These are phyloP conservation scores for Drosophila persimilis DNA, from an alignment of 1,140 invertebrate species.

Conservation along the genomic window DNA sequence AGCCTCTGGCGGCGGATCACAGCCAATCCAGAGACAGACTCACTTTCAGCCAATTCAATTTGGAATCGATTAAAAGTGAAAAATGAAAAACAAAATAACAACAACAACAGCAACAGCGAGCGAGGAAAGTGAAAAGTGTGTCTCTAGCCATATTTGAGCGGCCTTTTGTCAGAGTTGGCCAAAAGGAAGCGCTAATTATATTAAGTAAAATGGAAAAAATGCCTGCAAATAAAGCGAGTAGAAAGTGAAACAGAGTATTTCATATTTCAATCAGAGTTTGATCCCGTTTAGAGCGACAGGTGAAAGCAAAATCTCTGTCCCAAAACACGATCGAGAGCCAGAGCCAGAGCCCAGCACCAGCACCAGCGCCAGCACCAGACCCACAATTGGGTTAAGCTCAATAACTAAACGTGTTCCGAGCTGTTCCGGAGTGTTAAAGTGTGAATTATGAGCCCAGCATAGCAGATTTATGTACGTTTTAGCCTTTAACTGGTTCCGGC, in stretches of 20 bases:
- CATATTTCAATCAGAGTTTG: conserved; percentile 56
- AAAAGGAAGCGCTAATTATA: conserved; percentile 72
- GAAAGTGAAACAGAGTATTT: conserved; percentile 71
- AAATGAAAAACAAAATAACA: conserved; percentile 39
- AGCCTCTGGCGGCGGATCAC: conserved; percentile 29
- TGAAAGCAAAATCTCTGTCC: conserved; percentile 64
- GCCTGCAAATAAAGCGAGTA: conserved; percentile 33
- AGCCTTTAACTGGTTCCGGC: conserved; percentile 61
- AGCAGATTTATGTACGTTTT: neutral
- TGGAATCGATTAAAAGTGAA: conserved; percentile 59
- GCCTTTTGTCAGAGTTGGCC: conserved; percentile 33
- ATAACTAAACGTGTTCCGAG: conserved; percentile 66
- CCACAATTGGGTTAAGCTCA: conserved; percentile 72
- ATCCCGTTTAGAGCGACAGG: conserved; percentile 50
- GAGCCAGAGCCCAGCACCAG: conserved; percentile 11
- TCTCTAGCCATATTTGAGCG: conserved; percentile 16
- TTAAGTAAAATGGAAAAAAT: conserved; percentile 24
- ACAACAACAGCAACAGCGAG: conserved; percentile 14
- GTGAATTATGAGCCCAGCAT: conserved; percentile 55
- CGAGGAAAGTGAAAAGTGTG: conserved; percentile 71
- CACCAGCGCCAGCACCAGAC: conserved; percentile 15
- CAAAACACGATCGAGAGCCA: conserved; percentile 50
- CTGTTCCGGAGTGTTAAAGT: conserved; percentile 22
- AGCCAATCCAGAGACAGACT: conserved; percentile 3
- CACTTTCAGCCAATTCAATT: conserved; percentile 45